These are phyloP conservation scores for Pseudorhiza aurosa DNA, from an alignment of 30 jellyfish, hydroid and myxozoan genomes.

Conservation along the genomic window DNA sequence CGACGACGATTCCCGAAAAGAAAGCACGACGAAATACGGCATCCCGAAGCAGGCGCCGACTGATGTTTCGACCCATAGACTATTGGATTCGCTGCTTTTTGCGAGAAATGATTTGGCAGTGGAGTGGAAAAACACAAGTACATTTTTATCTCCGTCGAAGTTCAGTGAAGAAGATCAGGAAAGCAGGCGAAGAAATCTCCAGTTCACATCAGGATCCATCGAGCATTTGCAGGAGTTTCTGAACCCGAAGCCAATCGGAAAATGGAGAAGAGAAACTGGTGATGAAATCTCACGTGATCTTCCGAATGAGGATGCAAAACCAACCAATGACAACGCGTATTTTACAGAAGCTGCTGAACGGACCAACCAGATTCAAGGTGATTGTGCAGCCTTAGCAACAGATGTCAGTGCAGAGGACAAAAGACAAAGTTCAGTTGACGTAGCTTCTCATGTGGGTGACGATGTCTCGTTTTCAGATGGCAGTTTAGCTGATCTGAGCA, in stretches of 20 bases:
- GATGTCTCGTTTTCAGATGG: slow-evolving; percentile 44
- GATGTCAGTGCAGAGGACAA: not conserved
- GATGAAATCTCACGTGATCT: not conserved
- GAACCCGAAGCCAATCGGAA: slow-evolving; percentile 41
- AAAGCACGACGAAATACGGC: not conserved
- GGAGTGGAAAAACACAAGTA: not conserved
- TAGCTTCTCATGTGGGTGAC: not conserved
- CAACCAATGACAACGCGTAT: not conserved
- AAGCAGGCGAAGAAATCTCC: not conserved
- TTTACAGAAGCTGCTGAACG: not conserved
- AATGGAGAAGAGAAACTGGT: not conserved
- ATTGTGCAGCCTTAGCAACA: too few species aligned
- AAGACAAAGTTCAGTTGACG: not conserved
- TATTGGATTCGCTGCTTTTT: not conserved
- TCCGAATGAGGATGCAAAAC: not conserved
- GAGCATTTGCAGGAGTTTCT: slow-evolving; percentile 18
- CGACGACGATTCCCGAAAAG: not conserved
- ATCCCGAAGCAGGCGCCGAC: not conserved
- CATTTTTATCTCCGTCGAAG: not conserved
- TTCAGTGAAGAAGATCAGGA: not conserved
- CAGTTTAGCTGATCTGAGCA: slow-evolving; percentile 60
- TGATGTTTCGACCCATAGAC: not conserved
- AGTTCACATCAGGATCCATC: not conserved
- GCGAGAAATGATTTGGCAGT: not conserved
- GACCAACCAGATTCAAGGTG: not conserved